Base-by-base conservation (phyloP, 2,113 vertebrate species). In the Aegotheles bennettii region DNA sequence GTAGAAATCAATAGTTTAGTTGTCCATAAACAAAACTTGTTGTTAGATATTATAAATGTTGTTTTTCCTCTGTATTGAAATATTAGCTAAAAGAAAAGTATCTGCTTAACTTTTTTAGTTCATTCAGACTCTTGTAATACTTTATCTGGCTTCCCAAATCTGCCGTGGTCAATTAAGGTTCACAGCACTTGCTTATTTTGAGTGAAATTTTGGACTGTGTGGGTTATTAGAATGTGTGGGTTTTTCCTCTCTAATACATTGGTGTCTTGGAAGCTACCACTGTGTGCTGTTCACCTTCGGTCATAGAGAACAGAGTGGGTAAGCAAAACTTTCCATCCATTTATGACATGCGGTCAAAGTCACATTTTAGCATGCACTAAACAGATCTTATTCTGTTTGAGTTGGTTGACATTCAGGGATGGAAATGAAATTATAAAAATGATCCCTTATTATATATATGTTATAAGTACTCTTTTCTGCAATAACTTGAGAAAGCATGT, bases 321-420 rank as follows among this genome's bases (percentile, higher is more conserved):
- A 94, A 93, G 94, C 87, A 96, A 94, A 96, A 92, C 64, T 94
- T 97, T 95, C 85, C 93, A 81, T 89, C 73, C 17, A 11, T 93
- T 96, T 84, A 91, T 92, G 93, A 95, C 65, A 43, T 83, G 94
- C 1, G 28, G 94, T 91, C 42, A 23, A 64, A 77, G 87, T 87
- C 0, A 1, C 77, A 64, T 97, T 97, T 97, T 87, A 93, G 95
- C 85, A 57, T 87, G 80, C 71, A 43, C 93, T 87, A 76, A 95
- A 96, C 57, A 94, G 94, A 94, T 97, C 75, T 75, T 75, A 47
- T 83, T 95, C 89, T 94, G 83, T 95, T 97, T 93, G 59, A 91
- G 68, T 87, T 95, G 92, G 82, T 91, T 93, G 86, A 77, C 54
- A 10, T 91, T 89, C 88, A 92, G 61, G 87, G 36, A 70, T 96